These are phyloP conservation scores for Serripes groenlandicus DNA, from an alignment of 2,888 invertebrate species.

Conservation along the genomic window DNA sequence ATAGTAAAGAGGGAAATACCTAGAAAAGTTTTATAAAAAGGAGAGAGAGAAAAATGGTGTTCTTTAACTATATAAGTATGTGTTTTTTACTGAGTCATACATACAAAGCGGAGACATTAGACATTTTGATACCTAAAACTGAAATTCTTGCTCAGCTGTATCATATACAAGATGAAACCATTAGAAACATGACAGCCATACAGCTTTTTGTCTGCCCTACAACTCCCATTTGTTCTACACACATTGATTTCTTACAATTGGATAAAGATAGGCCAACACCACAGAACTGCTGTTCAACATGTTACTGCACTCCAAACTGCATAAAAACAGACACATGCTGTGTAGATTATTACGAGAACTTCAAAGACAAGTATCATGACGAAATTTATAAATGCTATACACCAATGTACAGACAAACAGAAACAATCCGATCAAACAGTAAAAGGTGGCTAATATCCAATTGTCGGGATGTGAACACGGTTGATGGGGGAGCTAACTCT, in stretches of 20 bases:
- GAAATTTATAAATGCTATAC: neutral
- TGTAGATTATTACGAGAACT: neutral
- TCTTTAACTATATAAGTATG: too few species aligned
- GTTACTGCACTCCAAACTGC: neutral
- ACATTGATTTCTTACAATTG: neutral
- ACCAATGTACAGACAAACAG: neutral
- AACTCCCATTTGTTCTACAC: neutral
- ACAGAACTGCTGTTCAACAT: conserved; percentile 7
- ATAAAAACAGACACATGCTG: neutral
- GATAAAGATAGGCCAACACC: neutral
- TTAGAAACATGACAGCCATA: conserved; percentile 6
- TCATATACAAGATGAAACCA: conserved; percentile 8
- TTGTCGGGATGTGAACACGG: neutral
- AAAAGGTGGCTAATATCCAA: neutral
- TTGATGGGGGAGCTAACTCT: neutral
- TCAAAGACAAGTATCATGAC: neutral
- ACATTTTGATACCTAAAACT: neutral
- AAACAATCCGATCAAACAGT: too few species aligned
- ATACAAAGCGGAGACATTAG: too few species aligned
- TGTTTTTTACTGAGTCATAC: too few species aligned
- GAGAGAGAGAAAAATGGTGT: too few species aligned
- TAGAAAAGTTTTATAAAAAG: too few species aligned
- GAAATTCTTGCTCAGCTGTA: conserved; percentile 5
- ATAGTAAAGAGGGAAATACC: too few species aligned
- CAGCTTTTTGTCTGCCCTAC: neutral